A percentile compares a stretch with the other conserved stretches of the same genome.
phyloP scores from a whole-genome alignment of 2,113 vertebrate species.

The Cairina moschata region DNA sequence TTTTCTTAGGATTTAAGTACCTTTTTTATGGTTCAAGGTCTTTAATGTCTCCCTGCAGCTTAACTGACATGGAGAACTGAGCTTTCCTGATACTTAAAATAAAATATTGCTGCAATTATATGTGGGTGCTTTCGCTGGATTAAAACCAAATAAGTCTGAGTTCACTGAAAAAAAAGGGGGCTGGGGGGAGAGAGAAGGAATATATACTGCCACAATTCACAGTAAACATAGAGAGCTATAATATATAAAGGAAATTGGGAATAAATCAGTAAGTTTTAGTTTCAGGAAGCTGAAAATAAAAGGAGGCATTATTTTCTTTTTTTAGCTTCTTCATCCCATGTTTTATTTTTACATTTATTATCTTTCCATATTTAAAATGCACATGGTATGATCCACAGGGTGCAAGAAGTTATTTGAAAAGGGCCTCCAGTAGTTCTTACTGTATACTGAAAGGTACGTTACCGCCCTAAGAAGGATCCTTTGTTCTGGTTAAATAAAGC shows the following conservation, averaged over 20 bases:
- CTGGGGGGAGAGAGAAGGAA: background rate
- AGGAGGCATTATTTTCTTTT: background rate
- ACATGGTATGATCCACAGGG: background rate
- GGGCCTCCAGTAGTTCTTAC: background rate
- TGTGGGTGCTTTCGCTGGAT: background rate
- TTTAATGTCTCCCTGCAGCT: background rate
- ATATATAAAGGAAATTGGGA: background rate
- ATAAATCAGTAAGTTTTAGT: background rate
- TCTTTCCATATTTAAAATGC: background rate
- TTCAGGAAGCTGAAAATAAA: background rate
- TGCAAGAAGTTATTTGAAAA: background rate
- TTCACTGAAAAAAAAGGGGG: background rate
- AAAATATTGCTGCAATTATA: background rate
- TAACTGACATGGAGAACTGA: background rate
- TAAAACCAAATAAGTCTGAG: background rate
- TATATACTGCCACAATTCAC: background rate
- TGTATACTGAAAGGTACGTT: background rate
- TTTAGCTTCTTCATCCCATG: background rate
- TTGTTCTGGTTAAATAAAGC: slow-evolving; percentile 11
- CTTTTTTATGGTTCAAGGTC: background rate
- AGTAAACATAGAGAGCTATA: background rate
- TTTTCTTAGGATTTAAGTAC: background rate
- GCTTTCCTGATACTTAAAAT: background rate
- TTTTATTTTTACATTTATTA: background rate
- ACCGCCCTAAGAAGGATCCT: background rate